Percentiles rank a stretch among this genome's conserved stretches.
These are phyloP conservation scores for Neogale vison DNA, from an alignment of 2,113 vertebrate genomes.

Conservation along the genomic window DNA sequence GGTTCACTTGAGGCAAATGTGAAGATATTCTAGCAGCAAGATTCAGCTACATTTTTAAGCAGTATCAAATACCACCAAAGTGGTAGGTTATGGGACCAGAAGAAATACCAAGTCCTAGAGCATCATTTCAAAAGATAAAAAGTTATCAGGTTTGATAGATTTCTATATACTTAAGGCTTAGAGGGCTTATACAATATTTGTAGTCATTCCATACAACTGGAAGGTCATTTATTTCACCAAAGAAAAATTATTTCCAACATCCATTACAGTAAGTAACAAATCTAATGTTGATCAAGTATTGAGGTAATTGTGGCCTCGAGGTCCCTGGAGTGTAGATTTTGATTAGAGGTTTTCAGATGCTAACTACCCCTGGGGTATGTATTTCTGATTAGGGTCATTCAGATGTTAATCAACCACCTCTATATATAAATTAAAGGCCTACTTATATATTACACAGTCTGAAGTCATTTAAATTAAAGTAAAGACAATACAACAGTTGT, in stretches of 20 bases:
- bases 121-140: not conserved
- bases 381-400: not conserved
- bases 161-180: not conserved
- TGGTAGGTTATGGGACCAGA: not conserved
- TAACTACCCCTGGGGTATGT: not conserved
- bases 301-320: not conserved
- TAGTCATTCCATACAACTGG: not conserved
- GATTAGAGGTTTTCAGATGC: slow-evolving; percentile 26
- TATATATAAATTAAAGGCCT: slow-evolving; percentile 4
- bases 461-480: slow-evolving; percentile 28
- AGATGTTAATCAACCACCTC: not conserved
- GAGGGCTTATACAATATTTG: not conserved
- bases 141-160: not conserved
- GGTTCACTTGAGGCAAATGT: not conserved
- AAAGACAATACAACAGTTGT: not conserved
- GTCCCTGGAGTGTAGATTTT: not conserved
- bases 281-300: not conserved
- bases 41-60: slow-evolving; percentile 22
- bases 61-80: not conserved
- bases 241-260: not conserved
- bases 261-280: not conserved
- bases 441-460: not conserved
- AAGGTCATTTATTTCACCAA: slow-evolving; percentile 38
- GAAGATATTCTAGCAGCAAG: not conserved
- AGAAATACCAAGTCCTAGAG: not conserved